Conservation (phyloP, 2,888 invertebrate species). For the Dicycla oo region DNA sequence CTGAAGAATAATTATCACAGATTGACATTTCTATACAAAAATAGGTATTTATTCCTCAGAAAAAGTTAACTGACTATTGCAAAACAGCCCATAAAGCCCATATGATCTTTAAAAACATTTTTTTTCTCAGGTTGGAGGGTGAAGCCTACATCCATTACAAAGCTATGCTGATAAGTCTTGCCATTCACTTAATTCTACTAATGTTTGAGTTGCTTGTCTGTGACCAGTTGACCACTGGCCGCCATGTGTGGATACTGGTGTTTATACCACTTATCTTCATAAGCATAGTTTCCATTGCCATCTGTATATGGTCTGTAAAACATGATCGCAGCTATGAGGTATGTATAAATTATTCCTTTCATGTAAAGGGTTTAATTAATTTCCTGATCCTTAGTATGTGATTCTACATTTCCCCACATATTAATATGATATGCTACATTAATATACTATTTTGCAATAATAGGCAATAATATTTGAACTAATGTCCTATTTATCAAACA, state of each 20-base stretch:
- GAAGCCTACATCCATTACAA: constrained; percentile 99
- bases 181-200: constrained; percentile 97
- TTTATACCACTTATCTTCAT: constrained; percentile 99
- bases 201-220: constrained; percentile 99
- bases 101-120: neutral
- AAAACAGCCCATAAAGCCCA: neutral
- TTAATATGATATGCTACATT: neutral
- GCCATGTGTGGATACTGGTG: constrained; percentile 97
- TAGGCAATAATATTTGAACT: constrained; percentile 31
- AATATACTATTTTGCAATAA: neutral
- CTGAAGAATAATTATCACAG: too few relatives aligned
- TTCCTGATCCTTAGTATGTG: constrained; percentile 21
- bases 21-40: neutral
- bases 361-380: neutral
- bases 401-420: neutral
- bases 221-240: constrained; percentile 96
- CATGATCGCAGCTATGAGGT: constrained; percentile 99
- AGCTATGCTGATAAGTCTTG: constrained; percentile 98
- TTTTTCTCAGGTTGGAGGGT: constrained; percentile 95
- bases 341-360: constrained; percentile 67
- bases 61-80: neutral
- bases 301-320: constrained; percentile 99
- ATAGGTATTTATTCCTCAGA: neutral
- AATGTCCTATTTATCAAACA: constrained; percentile 24
- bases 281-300: constrained; percentile 98